These are phyloP conservation scores for Discoglossus pictus DNA, from an alignment of 2,797 vertebrate genomes.

Conservation along the genomic window DNA sequence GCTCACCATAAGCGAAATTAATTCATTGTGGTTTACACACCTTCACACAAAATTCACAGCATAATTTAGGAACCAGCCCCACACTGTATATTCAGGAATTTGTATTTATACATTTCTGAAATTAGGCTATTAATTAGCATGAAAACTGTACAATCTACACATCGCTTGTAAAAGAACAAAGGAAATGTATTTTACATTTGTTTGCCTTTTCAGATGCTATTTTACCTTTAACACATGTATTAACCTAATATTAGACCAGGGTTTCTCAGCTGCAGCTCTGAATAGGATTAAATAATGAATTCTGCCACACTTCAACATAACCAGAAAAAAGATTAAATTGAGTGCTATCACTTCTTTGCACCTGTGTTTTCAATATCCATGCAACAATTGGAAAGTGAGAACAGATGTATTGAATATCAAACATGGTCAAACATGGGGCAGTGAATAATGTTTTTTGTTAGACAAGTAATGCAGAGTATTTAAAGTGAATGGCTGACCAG, in stretches of 20 bases:
- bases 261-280: conserved; percentile 27
- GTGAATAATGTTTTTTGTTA: no score
- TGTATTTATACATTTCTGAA: no score
- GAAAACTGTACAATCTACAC: background rate
- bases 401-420: conserved; percentile 3
- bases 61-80: no score
- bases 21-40: no score
- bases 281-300: conserved; percentile 49
- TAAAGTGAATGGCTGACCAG: no score
- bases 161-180: conserved; percentile 39
- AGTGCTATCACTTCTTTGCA: conserved; percentile 41
- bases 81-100: no score
- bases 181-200: conserved; percentile 31
- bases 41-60: no score
- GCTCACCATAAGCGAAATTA: no score
- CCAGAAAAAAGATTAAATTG: conserved; percentile 41
- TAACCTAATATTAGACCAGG: conserved; percentile 33
- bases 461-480: no score
- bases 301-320: conserved; percentile 30
- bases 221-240: conserved; percentile 28
- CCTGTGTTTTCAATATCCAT: conserved; percentile 37
- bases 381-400: conserved; percentile 31
- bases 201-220: conserved; percentile 1
- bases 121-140: conserved; percentile 46
- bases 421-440: conserved; percentile 11